A percentile compares a stretch with the other conserved stretches of the same genome.
Conservation (phyloP, 2,113 vertebrate species). For the Vidua chalybeata region DNA sequence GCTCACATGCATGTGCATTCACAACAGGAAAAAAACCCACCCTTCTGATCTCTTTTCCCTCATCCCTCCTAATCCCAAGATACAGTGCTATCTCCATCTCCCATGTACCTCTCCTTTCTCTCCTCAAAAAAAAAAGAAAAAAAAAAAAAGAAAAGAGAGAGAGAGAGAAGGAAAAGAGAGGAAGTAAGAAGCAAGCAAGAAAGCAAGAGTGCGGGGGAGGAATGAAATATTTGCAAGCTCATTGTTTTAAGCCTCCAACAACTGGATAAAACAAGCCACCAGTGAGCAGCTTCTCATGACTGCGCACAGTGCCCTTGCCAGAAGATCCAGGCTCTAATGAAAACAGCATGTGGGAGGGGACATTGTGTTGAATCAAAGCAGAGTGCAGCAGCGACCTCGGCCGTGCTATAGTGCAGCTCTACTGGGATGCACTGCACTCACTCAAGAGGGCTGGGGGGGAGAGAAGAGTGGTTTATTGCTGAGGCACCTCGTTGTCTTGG, state of each 20-base stretch:
- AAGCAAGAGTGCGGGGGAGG: neutral
- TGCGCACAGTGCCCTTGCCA: constrained; percentile 39
- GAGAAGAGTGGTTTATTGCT: neutral
- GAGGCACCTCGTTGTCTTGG: neutral
- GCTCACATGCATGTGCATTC: neutral
- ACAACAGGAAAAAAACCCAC: neutral
- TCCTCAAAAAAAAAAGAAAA: too few relatives aligned
- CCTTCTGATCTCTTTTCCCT: neutral
- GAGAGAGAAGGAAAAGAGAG: neutral
- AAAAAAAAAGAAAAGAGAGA: too few relatives aligned
- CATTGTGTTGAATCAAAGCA: neutral
- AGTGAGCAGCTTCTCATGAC: constrained; percentile 40
- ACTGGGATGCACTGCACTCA: neutral
- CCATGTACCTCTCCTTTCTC: too few relatives aligned
- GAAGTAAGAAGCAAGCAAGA: neutral
- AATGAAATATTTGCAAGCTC: constrained; percentile 47
- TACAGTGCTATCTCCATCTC: neutral
- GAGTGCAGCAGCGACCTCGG: neutral
- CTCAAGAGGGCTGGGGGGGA: neutral
- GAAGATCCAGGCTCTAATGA: constrained; percentile 22
- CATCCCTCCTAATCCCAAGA: neutral
- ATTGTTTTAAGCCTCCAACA: constrained; percentile 35
- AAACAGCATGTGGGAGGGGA: constrained; percentile 25
- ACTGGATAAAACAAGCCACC: constrained; percentile 45
- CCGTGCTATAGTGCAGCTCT: neutral